Evolutionary conservation across 2,797 vertebrate genomes (phyloP).

Genomic region (Fistularia tabacaria): DNA sequence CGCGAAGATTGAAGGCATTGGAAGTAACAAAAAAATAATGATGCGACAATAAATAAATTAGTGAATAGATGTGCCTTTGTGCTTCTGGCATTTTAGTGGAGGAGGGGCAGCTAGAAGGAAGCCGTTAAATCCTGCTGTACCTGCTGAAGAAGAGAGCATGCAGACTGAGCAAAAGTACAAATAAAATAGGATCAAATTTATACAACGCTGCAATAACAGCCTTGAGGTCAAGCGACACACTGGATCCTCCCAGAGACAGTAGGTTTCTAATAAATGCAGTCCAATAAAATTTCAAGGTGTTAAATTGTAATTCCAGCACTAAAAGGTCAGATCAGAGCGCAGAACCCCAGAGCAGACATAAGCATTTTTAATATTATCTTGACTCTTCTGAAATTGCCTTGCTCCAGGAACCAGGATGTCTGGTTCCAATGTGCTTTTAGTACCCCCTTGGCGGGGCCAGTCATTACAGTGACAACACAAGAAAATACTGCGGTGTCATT

Average conservation of each 20-base stretch:
- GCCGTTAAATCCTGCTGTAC: constrained; percentile 25
- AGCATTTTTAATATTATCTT: too few relatives aligned
- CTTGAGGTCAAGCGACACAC: constrained; percentile 18
- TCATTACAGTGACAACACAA: too few relatives aligned
- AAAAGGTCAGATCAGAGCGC: constrained; percentile 21
- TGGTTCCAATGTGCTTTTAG: too few relatives aligned
- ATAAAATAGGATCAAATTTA: constrained; percentile 37
- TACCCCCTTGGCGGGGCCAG: too few relatives aligned
- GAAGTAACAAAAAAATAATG: too few relatives aligned
- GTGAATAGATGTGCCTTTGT: background rate
- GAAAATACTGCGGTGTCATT: too few relatives aligned
- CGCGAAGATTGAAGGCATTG: too few relatives aligned
- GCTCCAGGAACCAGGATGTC: too few relatives aligned
- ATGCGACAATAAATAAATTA: too few relatives aligned
- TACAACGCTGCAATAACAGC: constrained; percentile 15
- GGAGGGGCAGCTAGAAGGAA: constrained; percentile 14
- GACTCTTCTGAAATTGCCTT: too few relatives aligned
- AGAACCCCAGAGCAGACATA: background rate
- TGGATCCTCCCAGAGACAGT: constrained; percentile 27
- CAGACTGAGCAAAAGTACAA: background rate
- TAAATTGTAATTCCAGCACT: constrained; percentile 20
- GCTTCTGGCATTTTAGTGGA: background rate
- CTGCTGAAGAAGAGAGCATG: too few relatives aligned
- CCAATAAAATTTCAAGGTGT: constrained; percentile 23
- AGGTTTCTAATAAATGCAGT: constrained; percentile 35